phyloP scores from a whole-genome alignment of 1,140 invertebrate species.

The Octopus sinensis region DNA sequence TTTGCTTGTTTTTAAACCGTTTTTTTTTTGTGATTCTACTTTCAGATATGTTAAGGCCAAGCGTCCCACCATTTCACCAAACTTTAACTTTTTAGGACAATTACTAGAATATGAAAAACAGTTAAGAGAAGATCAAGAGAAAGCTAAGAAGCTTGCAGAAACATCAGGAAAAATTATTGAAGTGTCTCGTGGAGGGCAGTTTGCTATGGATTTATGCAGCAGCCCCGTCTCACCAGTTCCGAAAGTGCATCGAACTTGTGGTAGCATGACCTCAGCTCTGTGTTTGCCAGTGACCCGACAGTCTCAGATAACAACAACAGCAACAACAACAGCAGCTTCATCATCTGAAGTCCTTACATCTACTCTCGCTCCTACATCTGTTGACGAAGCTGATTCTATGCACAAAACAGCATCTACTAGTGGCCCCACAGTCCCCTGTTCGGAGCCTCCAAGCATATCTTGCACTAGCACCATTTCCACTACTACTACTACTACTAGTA shows the following conservation, averaged over 20 bases:
- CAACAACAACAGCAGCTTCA: background rate
- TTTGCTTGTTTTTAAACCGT: no score
- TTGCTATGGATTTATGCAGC: conserved; percentile 14
- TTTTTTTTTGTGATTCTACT: conserved; percentile 23
- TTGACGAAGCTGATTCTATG: background rate
- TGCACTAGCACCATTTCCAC: background rate
- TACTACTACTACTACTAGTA: background rate
- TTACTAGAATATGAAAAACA: conserved; percentile 63
- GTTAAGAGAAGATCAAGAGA: conserved; percentile 36
- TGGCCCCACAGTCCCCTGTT: background rate
- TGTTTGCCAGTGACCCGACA: conserved; percentile 18
- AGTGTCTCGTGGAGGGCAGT: background rate
- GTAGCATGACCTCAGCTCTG: conserved; percentile 17
- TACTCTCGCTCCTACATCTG: background rate
- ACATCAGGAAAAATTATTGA: conserved; percentile 1
- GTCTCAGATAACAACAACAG: background rate
- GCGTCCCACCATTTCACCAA: conserved; percentile 89
- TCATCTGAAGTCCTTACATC: no score
- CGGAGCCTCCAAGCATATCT: no score
- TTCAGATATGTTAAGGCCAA: conserved; percentile 74
- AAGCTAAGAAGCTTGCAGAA: conserved; percentile 19
- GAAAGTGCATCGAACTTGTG: conserved; percentile 26
- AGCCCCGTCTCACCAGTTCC: conserved; percentile 41
- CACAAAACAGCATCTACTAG: background rate
- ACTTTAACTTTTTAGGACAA: conserved; percentile 68